Evolutionary conservation across 1,140 invertebrate species (phyloP), one percentile per base, ranked within the genome.

Genomic region (Drosophila gunungcola): DNA sequence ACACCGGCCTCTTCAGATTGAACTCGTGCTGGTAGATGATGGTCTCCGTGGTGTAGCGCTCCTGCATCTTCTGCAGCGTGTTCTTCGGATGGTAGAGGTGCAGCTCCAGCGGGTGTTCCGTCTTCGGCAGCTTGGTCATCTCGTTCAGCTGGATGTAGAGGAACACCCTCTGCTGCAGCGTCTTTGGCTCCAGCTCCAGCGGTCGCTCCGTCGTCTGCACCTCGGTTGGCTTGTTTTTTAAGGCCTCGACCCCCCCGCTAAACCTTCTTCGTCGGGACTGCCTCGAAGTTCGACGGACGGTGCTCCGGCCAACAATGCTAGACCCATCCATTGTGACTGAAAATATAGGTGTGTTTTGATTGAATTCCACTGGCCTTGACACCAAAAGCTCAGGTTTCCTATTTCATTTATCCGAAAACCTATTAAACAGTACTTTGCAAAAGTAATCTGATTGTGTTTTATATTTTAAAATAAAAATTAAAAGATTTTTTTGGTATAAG

Each of bases 101-200:
- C 53, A 91, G 41, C 34, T 91, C 89, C 27, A 91, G 29, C 3
- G 72, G 72, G 60, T 90, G 46, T 0, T 60, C 13, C 0, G 38
- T 55, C 4, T 70, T 41, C 0, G 89, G 89, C 39, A 91, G 38
- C n/a, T 80, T 68, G 5, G 6, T 2, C 10, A 91, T 51, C 1
- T 55, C 52, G 25, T 85, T 85, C 13, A 91, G 54, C 29, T 91
- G 84, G 29, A 91, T 77, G 13, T 91, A 91, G 13, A 91, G 78
- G 25, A 70, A 91, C 0, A 91, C 88, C 3, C 88, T 58, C 11
- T 68, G 64, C 25, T 65, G 46, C 5, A 46, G 2, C 2, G 11
- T 13, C n/a, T 32, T 89, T 29, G 0, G 11, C 11, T 25, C 48
- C 34, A 0, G 11, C 11, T 25, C 48, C 10, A 12, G 29, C 0